Percentiles rank a stretch among this genome's conserved stretches.
Conservation (phyloP, 2,797 vertebrate genomes). For the Gymnodraco acuticeps region DNA sequence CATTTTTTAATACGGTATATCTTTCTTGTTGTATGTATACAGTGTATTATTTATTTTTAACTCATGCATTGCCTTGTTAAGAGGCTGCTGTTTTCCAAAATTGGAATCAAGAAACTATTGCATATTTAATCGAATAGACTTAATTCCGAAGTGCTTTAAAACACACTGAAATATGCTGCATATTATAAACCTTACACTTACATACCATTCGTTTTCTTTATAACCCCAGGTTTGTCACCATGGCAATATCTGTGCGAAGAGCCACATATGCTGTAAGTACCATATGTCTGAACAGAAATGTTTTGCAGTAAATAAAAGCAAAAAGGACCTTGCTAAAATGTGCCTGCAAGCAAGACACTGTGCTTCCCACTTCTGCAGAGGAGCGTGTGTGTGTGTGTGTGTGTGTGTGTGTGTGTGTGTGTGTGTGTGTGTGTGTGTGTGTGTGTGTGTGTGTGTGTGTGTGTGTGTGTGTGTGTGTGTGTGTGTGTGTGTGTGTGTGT, state of each 20-base stretch:
- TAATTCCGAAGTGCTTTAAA: background rate
- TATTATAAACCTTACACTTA: constrained; percentile 6
- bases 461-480: background rate
- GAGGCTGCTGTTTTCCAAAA: no score
- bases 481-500: background rate
- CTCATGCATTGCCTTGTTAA: no score
- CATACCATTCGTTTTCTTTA: background rate
- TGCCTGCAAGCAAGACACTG: constrained; percentile 31
- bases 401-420: no score
- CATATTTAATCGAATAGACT: background rate
- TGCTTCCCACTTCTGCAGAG: background rate
- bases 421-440: no score
- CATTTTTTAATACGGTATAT: no score
- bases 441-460: no score
- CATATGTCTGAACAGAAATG: constrained; percentile 17
- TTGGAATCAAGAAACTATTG: no score
- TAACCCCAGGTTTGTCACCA: constrained; percentile 22
- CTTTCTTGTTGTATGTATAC: no score
- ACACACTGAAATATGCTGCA: background rate
- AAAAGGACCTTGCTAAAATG: constrained; percentile 30
- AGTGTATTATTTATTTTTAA: no score
- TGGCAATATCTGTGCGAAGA: constrained; percentile 26
- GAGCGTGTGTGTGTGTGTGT: background rate
- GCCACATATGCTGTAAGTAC: background rate
- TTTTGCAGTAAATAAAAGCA: constrained; percentile 11